Conservation (phyloP, 2,888 invertebrate genomes). For the Oithona nana region DNA sequence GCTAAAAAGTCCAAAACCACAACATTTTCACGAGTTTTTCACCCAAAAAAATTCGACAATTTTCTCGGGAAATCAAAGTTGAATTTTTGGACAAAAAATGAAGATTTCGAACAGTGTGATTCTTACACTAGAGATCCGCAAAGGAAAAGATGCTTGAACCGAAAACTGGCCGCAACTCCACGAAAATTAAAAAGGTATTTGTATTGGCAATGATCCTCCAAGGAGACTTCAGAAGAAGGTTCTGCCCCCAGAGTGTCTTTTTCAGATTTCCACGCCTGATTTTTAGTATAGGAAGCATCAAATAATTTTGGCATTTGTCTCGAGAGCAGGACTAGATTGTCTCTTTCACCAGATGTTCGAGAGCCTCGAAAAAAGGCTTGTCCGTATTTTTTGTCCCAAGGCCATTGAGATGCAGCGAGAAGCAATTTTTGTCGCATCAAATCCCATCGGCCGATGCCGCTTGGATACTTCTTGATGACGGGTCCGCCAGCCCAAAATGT, state of each 20-base stretch:
- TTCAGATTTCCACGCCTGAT: conserved; percentile 87
- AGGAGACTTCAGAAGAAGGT: conserved; percentile 64
- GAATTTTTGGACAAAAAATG: too few species aligned
- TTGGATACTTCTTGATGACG: conserved; percentile 77
- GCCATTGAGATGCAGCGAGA: conserved; percentile 40
- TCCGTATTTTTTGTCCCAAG: conserved; percentile 53
- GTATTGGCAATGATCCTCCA: conserved; percentile 62
- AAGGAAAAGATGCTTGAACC: conserved; percentile 83
- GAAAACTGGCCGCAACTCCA: conserved; percentile 89
- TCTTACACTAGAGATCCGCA: conserved; percentile 82
- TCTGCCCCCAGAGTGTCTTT: conserved; percentile 35
- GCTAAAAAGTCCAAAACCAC: too few species aligned
- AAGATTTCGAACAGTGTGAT: too few species aligned
- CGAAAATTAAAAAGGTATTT: conserved; percentile 89
- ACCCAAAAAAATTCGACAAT: too few species aligned
- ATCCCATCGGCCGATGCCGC: conserved; percentile 86
- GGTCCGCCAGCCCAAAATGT: conserved; percentile 97
- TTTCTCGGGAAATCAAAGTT: too few species aligned
- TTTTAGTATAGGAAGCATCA: conserved; percentile 88
- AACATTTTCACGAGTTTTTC: too few species aligned
- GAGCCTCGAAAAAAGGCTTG: conserved; percentile 74
- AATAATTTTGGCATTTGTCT: conserved; percentile 39
- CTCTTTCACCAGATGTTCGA: conserved; percentile 73
- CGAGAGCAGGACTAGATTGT: conserved; percentile 57
- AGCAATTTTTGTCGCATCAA: conserved; percentile 50